A percentile compares a stretch with the other conserved stretches of the same genome.
These are phyloP conservation scores for Drosophila kuntzei DNA, from an alignment of 2,888 invertebrate species.

Conservation along the genomic window DNA sequence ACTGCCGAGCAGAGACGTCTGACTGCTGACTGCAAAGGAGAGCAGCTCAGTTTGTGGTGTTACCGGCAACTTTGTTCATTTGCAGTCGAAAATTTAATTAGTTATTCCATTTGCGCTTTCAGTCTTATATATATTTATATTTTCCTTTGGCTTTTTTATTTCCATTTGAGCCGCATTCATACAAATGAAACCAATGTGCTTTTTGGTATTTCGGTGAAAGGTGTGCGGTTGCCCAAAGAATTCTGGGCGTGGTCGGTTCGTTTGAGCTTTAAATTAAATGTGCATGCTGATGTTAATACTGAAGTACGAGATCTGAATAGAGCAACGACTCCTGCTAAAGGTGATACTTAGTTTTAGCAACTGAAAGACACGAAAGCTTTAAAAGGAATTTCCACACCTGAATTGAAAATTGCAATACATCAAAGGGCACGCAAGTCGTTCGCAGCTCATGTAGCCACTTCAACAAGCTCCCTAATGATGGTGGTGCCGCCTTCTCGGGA, in stretches of 20 bases:
- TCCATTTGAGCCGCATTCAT: conserved; percentile 42
- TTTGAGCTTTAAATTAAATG: conserved; percentile 38
- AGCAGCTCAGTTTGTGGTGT: conserved; percentile 25
- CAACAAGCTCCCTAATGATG: conserved; percentile 55
- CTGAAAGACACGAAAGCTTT: conserved; percentile 30
- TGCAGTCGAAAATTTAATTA: conserved; percentile 74
- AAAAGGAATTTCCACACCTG: conserved; percentile 65
- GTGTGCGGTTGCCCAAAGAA: conserved; percentile 53
- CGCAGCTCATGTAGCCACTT: conserved; percentile 45
- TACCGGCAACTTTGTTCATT: conserved; percentile 64
- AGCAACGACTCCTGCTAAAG: not conserved
- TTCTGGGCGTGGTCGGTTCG: conserved; percentile 24
- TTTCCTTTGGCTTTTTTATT: conserved; percentile 6
- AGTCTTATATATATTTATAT: conserved; percentile 19
- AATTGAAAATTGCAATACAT: conserved; percentile 31
- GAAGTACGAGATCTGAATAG: conserved; percentile 15
- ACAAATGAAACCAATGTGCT: conserved; percentile 48
- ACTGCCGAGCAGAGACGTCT: conserved; percentile 36
- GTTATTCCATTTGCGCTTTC: conserved; percentile 72
- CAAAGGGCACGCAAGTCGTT: conserved; percentile 50
- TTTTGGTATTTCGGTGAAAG: conserved; percentile 41
- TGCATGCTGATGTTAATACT: conserved; percentile 27
- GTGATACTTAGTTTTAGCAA: not conserved
- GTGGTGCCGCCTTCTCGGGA: conserved; percentile 5
- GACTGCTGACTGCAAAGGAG: conserved; percentile 13